phyloP scores from a whole-genome alignment of 2,888 invertebrate species.

The Lacanobia wlatinum region DNA sequence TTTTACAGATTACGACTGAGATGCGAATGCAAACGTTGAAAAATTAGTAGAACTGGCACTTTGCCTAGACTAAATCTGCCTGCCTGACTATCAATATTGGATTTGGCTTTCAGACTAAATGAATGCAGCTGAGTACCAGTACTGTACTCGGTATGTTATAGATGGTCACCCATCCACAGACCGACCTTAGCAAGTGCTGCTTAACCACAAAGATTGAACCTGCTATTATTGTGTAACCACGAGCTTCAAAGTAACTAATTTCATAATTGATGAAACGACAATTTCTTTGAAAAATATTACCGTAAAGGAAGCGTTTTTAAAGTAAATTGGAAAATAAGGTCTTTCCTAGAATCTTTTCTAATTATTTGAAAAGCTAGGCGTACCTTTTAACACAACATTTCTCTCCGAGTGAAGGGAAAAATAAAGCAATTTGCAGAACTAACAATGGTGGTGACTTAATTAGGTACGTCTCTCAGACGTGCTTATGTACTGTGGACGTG shows the following conservation, averaged over 20 bases:
- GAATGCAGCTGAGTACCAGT: too few species aligned
- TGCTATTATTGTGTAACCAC: too few species aligned
- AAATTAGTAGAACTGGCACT: too few species aligned
- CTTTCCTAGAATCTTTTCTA: background rate
- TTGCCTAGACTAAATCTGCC: too few species aligned
- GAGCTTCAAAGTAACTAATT: background rate
- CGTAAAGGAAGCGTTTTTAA: background rate
- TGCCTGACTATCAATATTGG: too few species aligned
- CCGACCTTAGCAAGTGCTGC: too few species aligned
- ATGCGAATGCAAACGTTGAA: too few species aligned
- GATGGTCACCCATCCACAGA: too few species aligned
- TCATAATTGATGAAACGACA: background rate
- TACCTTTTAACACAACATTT: conserved; percentile 1
- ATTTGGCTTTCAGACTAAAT: too few species aligned
- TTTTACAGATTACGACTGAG: too few species aligned
- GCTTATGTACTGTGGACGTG: background rate
- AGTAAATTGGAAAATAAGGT: background rate
- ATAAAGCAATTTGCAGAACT: conserved; percentile 34
- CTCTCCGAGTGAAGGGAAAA: conserved; percentile 20
- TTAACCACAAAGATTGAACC: too few species aligned
- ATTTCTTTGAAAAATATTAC: background rate
- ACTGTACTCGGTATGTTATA: too few species aligned
- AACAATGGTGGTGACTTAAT: conserved; percentile 37
- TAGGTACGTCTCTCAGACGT: conserved; percentile 23
- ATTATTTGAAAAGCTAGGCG: background rate